Evolutionary conservation across 2,888 invertebrate species (phyloP).

Genomic region (Eremobia ochroleuca): DNA sequence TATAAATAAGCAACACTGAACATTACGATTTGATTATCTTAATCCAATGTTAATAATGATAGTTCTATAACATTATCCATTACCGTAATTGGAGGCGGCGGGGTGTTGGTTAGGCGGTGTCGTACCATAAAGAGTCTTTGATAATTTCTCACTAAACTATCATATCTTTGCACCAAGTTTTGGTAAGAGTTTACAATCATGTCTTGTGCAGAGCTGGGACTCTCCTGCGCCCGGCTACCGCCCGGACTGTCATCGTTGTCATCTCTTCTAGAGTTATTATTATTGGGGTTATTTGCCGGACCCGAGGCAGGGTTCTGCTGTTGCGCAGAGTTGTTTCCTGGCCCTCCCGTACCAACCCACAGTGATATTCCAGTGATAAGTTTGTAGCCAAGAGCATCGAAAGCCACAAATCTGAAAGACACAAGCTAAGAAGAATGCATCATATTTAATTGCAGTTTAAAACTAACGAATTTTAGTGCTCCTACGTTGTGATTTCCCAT

Average conservation of each 20-base stretch:
- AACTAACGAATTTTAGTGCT: slow-evolving; percentile 7
- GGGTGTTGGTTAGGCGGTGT: slow-evolving; percentile 83
- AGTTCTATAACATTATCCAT: slow-evolving; percentile 52
- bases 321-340: slow-evolving; percentile 72
- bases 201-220: slow-evolving; percentile 80
- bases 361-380: slow-evolving; percentile 95
- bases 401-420: slow-evolving; percentile 94
- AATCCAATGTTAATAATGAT: not conserved
- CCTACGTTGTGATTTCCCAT: not conserved
- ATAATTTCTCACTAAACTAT: slow-evolving; percentile 88
- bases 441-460: slow-evolving; percentile 44
- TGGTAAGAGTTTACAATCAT: slow-evolving; percentile 89
- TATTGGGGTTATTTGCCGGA: slow-evolving; percentile 75
- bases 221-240: slow-evolving; percentile 75
- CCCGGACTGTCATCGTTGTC: slow-evolving; percentile 75
- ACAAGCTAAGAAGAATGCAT: slow-evolving; percentile 61
- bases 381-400: slow-evolving; percentile 95
- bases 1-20: slow-evolving; percentile 1
- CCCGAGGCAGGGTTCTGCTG: slow-evolving; percentile 75
- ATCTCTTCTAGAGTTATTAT: slow-evolving; percentile 72
- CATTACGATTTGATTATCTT: not conserved
- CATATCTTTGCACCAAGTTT: slow-evolving; percentile 88
- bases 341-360: slow-evolving; percentile 75
- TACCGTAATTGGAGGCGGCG: slow-evolving; percentile 86
- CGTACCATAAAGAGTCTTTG: slow-evolving; percentile 88